Percentiles rank a stretch among this genome's conserved stretches.
phyloP scores from a whole-genome alignment of 2,888 invertebrate genomes.

The Agrochola macilenta region DNA sequence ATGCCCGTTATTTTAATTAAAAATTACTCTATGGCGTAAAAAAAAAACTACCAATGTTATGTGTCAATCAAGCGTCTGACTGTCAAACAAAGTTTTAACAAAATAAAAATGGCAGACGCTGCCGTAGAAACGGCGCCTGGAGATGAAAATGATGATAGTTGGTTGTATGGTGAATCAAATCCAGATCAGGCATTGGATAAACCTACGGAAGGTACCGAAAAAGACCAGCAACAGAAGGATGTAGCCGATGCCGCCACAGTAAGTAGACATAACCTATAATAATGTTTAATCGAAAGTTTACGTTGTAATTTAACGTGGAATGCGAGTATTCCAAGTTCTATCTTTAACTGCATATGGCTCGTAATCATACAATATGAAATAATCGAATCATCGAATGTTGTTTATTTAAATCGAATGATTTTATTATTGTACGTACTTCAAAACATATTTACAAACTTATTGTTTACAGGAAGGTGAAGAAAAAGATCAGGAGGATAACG shows the following conservation, averaged over 20 bases:
- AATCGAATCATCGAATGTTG: neutral
- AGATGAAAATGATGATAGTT: conserved; percentile 95
- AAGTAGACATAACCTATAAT: conserved; percentile 66
- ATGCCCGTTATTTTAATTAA: neutral
- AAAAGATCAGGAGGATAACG: conserved; percentile 87
- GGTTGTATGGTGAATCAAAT: conserved; percentile 96
- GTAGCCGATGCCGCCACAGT: conserved; percentile 59
- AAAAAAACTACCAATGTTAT: neutral
- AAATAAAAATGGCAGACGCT: conserved; percentile 81
- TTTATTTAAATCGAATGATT: neutral
- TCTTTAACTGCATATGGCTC: neutral
- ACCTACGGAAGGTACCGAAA: conserved; percentile 69
- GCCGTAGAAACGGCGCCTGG: conserved; percentile 82
- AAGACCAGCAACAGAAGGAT: conserved; percentile 67
- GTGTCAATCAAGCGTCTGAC: conserved; percentile 12
- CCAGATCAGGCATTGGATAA: conserved; percentile 81
- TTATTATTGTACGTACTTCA: neutral
- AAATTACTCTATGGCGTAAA: conserved; percentile 3
- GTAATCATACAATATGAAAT: neutral
- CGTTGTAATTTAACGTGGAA: conserved; percentile 2
- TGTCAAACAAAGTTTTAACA: conserved; percentile 15
- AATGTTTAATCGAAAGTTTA: conserved; percentile 32
- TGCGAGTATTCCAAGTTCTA: neutral
- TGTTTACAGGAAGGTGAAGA: conserved; percentile 80
- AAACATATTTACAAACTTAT: neutral